Evolutionary conservation across 2,888 invertebrate species (phyloP), one percentile per base, ranked within the genome.

Genomic region (Epistrophella euchroma): DNA sequence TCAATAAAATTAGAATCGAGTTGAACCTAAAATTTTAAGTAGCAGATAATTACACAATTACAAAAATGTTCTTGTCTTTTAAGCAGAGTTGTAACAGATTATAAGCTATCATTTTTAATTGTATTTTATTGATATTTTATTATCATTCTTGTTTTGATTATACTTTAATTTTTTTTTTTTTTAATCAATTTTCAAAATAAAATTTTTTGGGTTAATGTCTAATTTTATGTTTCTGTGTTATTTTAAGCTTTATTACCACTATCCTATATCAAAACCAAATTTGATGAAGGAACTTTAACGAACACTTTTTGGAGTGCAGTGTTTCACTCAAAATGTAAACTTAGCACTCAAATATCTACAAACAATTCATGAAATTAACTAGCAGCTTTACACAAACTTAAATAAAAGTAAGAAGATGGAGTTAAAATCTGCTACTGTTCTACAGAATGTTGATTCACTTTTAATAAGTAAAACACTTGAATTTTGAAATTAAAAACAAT

Each of bases 21-120:
- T 17, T 17, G 17, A 45, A 15, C 0, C 1, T 40, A 40, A 40
- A 1, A 40, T 10, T n/a, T n/a, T 76, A 76, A 80, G 80, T 81
- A 62, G 52, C 56, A 15, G 19, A 68, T 70, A 86, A 81, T 86
- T 86, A 60, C 43, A 76, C 22, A 58, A 43, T 47, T 47, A 19
- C 19, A 47, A 2, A 43, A 10, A 40, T 74, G 71, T 84, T 75
- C 64, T 40, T 56, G 64, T 74, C 22, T 3, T 10, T 3, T 7
- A 9, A 17, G 17, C 19, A 1, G 25, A 3, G 4, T 4, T 10
- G 17, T 17, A n/a, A 77, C 56, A 60, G 45, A 45, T 10, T 15
- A 11, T 13, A 43, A 11, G 4, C 37, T 52, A 78, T 78, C 70
- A 56, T 25, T 6, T 47, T 74, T 11, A 43, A 37, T 52, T 11